Base-by-base conservation (phyloP, 2,797 vertebrate species). In the Falco novaeseelandiae region DNA sequence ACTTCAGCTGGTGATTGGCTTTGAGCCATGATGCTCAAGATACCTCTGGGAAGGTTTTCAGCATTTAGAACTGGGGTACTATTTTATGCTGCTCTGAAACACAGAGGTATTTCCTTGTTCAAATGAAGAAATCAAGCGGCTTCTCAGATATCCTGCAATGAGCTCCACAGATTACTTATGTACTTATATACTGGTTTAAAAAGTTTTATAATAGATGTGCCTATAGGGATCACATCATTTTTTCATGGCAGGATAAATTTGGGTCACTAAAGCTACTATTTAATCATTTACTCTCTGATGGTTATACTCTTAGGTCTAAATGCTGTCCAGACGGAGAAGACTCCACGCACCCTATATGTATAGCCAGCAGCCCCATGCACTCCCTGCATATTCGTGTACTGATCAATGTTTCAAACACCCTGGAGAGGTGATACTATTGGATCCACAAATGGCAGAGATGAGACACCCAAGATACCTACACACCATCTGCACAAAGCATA, bases 351-450 rank as follows among this genome's bases (percentile, higher is more conserved):
- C 10, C 14, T 3, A 8, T 44, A 12, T 5, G 26, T 51, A 19
- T 2, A 34, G 10, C 44, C 55, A 83, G 62, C 49, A 52, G 32
- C 49, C 30, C 36, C 61, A 16, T 9, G 2, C 9, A 3, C 12
- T 46, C n/a, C 36, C 14, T 42, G 66, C 12, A 1, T 18, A 3
- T 27, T 34, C 2, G 1, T 23, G 14, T 48, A 19, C n/a, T 6
- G 18, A 18, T 44, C 38, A 22, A 26, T 10, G n/a, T 44, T 42
- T 42, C 62, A n/a, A 51, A 46, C 52, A 52, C 61, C 36, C 58
- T 19, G 32, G 55, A 26, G 42, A 17, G 29, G 18, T 25, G 19
- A 34, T 32, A 11, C 29, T 61, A 14, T 44, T 51, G 69, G 52
- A 65, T 54, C 34, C 32, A 46, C 62, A 74, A 46, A 69, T 38